These are phyloP conservation scores for Petrolisthes manimaculis DNA, from an alignment of 2,888 invertebrate genomes.

Conservation along the genomic window DNA sequence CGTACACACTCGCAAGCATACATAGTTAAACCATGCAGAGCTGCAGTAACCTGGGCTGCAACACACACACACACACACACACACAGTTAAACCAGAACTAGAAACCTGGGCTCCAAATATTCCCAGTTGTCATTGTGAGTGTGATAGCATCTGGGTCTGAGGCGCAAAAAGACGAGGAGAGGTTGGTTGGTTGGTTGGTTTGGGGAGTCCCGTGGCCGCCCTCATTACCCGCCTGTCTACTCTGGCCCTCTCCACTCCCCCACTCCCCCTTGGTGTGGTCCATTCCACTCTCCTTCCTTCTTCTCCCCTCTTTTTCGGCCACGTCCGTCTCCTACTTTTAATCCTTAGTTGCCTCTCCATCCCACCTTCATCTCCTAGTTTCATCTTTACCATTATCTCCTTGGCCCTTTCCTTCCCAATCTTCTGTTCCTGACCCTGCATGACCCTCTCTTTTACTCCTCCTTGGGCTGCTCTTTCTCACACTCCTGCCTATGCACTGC, in stretches of 20 bases:
- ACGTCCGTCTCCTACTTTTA: no score
- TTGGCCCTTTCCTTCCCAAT: background rate
- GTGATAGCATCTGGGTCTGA: constrained; percentile 17
- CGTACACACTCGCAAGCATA: no score
- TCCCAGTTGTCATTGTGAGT: constrained; percentile 21
- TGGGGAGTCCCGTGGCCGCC: background rate
- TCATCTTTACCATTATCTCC: background rate
- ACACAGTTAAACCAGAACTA: background rate
- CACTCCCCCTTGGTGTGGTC: background rate
- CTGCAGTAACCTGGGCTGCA: no score
- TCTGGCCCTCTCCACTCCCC: background rate
- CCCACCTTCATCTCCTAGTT: background rate
- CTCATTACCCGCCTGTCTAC: background rate
- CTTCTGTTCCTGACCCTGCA: background rate
- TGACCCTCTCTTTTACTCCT: background rate
- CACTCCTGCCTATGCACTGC: background rate
- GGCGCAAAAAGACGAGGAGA: background rate
- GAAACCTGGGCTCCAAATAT: background rate
- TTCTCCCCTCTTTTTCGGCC: background rate
- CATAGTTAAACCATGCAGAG: no score
- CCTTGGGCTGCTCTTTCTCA: background rate
- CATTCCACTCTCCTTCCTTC: background rate
- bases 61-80: no score
- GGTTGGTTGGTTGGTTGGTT: no score
- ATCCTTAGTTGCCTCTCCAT: no score